Evolutionary conservation across 2,888 invertebrate species (phyloP).

Genomic region (Spatulosminthurus flaviceps): DNA sequence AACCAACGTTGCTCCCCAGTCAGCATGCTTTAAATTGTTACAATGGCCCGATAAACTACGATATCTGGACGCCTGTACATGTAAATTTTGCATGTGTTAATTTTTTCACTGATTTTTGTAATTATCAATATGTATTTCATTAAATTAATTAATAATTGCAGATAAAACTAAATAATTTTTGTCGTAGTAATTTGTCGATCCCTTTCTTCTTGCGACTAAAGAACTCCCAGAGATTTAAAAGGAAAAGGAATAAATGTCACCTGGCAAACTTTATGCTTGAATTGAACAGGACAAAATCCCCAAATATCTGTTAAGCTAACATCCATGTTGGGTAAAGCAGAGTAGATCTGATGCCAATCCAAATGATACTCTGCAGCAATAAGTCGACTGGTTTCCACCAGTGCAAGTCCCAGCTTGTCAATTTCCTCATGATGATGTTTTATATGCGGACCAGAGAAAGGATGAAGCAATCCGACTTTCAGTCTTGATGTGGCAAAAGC

Average conservation of each 20-base stretch:
- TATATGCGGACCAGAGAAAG: slow-evolving; percentile 47
- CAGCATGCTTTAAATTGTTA: slow-evolving; percentile 67
- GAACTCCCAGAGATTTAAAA: too few species aligned
- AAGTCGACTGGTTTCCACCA: slow-evolving; percentile 66
- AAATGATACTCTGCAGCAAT: slow-evolving; percentile 65
- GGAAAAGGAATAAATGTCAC: too few species aligned
- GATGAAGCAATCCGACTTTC: slow-evolving; percentile 43
- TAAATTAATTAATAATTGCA: too few species aligned
- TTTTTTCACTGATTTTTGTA: neutral
- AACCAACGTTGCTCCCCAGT: slow-evolving; percentile 66
- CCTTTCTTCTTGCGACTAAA: too few species aligned
- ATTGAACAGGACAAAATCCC: slow-evolving; percentile 51
- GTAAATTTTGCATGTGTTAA: slow-evolving; percentile 4
- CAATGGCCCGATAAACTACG: slow-evolving; percentile 66
- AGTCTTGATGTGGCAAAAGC: slow-evolving; percentile 55
- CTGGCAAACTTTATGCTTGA: slow-evolving; percentile 36
- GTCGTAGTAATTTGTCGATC: too few species aligned
- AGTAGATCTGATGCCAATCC: slow-evolving; percentile 52
- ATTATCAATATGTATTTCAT: too few species aligned
- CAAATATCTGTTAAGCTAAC: slow-evolving; percentile 57
- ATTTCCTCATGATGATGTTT: slow-evolving; percentile 61
- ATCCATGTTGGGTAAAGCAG: slow-evolving; percentile 53
- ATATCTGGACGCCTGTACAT: slow-evolving; percentile 62
- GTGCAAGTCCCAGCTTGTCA: slow-evolving; percentile 65
- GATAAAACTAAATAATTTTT: too few species aligned